Conservation (phyloP, 2,888 invertebrate species). For the Petrophora chlorosata region DNA sequence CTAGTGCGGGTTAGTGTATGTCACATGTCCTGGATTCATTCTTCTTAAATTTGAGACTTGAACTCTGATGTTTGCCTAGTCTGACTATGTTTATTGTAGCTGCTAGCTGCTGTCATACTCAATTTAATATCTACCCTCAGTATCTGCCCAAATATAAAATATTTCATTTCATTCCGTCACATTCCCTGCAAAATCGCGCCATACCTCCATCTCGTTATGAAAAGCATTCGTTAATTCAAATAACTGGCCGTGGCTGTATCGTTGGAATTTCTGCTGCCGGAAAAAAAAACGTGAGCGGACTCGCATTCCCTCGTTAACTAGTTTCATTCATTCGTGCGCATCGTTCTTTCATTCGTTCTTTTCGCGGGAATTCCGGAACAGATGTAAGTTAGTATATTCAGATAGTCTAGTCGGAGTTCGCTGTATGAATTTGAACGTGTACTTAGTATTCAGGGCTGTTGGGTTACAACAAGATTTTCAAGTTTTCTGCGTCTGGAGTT, state of each 20-base stretch:
- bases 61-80: too few relatives aligned
- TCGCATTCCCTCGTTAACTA: slow-evolving; percentile 51
- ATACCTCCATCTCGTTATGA: slow-evolving; percentile 1
- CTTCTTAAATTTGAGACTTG: too few relatives aligned
- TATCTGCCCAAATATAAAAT: not conserved
- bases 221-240: slow-evolving; percentile 48
- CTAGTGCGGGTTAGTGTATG: too few relatives aligned
- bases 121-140: too few relatives aligned
- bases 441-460: slow-evolving; percentile 18
- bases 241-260: slow-evolving; percentile 26
- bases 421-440: slow-evolving; percentile 20
- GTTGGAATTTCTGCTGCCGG: slow-evolving; percentile 22
- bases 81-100: too few relatives aligned
- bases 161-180: not conserved
- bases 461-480: slow-evolving; percentile 11
- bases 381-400: slow-evolving; percentile 4
- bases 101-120: too few relatives aligned
- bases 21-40: too few relatives aligned
- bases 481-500: slow-evolving; percentile 11
- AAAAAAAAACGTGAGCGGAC: slow-evolving; percentile 27
- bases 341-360: slow-evolving; percentile 25
- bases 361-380: slow-evolving; percentile 16
- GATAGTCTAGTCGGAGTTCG: not conserved
- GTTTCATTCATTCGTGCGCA: slow-evolving; percentile 54
- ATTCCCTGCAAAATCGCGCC: not conserved